Evolutionary conservation across 64 coral and sea anemone genomes (phyloP), one percentile per base, ranked within the genome.

Genomic region (Montipora cactus): DNA sequence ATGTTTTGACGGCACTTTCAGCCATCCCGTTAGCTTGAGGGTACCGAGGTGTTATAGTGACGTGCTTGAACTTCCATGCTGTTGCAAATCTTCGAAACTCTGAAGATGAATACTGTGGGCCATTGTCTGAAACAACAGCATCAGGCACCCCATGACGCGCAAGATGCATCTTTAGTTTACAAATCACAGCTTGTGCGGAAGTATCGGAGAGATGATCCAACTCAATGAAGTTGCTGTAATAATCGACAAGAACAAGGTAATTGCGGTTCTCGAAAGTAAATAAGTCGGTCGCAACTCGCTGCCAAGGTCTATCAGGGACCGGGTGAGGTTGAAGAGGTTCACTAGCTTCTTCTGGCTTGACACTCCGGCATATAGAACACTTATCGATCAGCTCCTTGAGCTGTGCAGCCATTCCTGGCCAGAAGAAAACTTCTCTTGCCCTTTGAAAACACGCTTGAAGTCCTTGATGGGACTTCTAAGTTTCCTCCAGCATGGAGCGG

Each of bases 381-480:
- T 14, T 93, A 18, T 51, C 45, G 37, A 89, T 85, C 7, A 74
- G 71, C 49, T 95, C 74, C 67, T 91, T 88, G 47, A 95, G 90
- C 4, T 83, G 79, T 49, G 73, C 73, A 71, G 37, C 47, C 79
- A 95, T 95, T 14, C 88, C 80, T 1, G 87, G 93, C 93, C 88
- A 95, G 52, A 95, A 95, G 8, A 64, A 64, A 64, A 64, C 59
- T 64, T 64, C 59, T 64, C 15, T 64, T 12, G 59, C 59, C 1
- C 59, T 93, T n/a, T 89, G 4, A 16, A 91, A 64, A 44, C 88
- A 79, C 46, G 70, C 59, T 5, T 64, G 55, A 3, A 88, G 79
- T 58, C 94, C 84, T 74, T 91, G 89, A 66, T 95, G 94, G 74
- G 89, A 91, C 21, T 75, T 74, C 62, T 95, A 89, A 8, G 87